These are phyloP conservation scores for Lithophane semibrunnea DNA, from an alignment of 2,888 invertebrate species.

Conservation along the genomic window DNA sequence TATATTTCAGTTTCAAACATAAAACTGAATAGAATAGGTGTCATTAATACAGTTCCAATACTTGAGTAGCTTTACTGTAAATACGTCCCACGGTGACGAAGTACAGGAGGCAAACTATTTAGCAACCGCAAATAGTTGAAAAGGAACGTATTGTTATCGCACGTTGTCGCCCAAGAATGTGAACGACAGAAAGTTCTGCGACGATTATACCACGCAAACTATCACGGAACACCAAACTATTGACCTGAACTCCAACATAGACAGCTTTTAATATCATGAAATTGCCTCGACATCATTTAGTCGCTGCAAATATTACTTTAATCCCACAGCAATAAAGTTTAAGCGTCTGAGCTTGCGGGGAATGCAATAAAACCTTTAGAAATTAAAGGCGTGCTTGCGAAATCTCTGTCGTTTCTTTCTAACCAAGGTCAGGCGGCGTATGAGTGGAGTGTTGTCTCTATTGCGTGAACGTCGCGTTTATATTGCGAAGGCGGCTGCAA, in stretches of 20 bases:
- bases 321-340: constrained; percentile 90
- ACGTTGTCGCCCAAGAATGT: constrained; percentile 83
- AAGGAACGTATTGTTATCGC: constrained; percentile 86
- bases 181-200: constrained; percentile 82
- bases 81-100: constrained; percentile 57
- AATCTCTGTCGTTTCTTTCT: constrained; percentile 87
- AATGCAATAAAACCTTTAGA: constrained; percentile 90
- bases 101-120: constrained; percentile 73
- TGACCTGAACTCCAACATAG: constrained; percentile 86
- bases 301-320: constrained; percentile 90
- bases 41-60: constrained; percentile 30
- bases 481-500: constrained; percentile 87
- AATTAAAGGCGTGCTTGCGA: constrained; percentile 83
- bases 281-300: constrained; percentile 89
- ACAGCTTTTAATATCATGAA: constrained; percentile 89
- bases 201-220: constrained; percentile 84
- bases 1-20: not conserved
- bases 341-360: constrained; percentile 89
- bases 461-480: constrained; percentile 84
- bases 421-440: constrained; percentile 81
- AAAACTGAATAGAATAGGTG: not conserved
- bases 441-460: constrained; percentile 82
- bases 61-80: constrained; percentile 25
- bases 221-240: constrained; percentile 85
- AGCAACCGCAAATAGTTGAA: constrained; percentile 81